Evolutionary conservation across 1,140 invertebrate genomes (phyloP), one percentile per base, ranked within the genome.

Genomic region (Brachionus rotundiformis): DNA sequence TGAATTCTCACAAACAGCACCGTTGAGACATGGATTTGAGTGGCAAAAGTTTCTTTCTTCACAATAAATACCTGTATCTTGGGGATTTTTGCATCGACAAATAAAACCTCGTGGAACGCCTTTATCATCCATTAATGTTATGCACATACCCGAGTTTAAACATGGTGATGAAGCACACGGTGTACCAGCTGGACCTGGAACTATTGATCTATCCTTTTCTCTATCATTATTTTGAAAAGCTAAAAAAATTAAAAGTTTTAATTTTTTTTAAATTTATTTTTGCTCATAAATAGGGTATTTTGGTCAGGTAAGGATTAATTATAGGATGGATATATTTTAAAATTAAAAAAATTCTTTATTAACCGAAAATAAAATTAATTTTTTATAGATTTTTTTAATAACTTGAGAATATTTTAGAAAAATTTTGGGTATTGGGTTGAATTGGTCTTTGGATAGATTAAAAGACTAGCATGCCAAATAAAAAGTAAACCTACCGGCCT

Each of bases 1-100:
- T 19, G 29, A 31, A 25, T 79, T 79, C 10, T 47, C 33, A 16
- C 79, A 81, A 13, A 27, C 2, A n/a, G 10, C 79, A 19, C 81
- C 81, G n/a, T 82, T 82, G 0, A 71, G 16, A 39, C 81, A 82
- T 1, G 81, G 81, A 71, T 68, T 49, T 16, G 39, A 63, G 25
- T 29, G 16, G 27, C 81, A 82, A 61, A 68, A 82, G 36, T 82
- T 82, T 41, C 79, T 11, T 47, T 81, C 33, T 39, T 82, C 80
- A 49, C 80, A 82, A 73, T 39, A 73, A 16, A 47, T n/a, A 33
- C 80, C 80, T 29, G 63, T 27, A 25, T 81, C 54, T 44, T 63
- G 77, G 4, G 76, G 76, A 63, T 79, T 79, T 63, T 47, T 79
- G 76, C 76, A 79, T 33, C 76, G 23, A 13, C 76, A 79, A 23